Evolutionary conservation across 1,140 invertebrate genomes (phyloP).

Genomic region (Cyclina sinensis): DNA sequence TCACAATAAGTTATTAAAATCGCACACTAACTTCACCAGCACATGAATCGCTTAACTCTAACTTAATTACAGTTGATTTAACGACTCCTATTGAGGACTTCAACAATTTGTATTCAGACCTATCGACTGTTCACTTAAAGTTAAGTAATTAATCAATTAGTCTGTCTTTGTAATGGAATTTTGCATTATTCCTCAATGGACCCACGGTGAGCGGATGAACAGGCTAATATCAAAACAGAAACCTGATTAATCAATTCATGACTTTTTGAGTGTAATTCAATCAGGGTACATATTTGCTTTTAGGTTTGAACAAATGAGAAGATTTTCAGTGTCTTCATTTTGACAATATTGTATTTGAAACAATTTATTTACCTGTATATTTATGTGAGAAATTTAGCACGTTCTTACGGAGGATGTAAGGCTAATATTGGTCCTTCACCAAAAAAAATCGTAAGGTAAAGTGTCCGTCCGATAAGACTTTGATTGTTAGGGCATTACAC

Average conservation of each 20-base stretch:
- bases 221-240: conserved; percentile 16
- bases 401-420: too few species aligned
- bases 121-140: background rate
- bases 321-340: too few species aligned
- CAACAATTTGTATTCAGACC: conserved; percentile 21
- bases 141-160: conserved; percentile 50
- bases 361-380: too few species aligned
- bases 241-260: conserved; percentile 20
- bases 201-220: conserved; percentile 24
- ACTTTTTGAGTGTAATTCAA: too few species aligned
- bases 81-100: conserved; percentile 24
- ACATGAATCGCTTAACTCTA: conserved; percentile 4
- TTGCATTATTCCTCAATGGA: background rate
- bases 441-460: too few species aligned
- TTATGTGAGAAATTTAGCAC: too few species aligned
- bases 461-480: too few species aligned
- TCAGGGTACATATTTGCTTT: too few species aligned
- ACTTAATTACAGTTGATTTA: conserved; percentile 54
- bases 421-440: too few species aligned
- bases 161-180: background rate
- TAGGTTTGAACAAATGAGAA: too few species aligned
- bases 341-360: too few species aligned
- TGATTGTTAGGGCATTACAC: too few species aligned
- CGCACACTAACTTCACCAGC: background rate
- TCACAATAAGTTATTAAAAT: conserved; percentile 47